Base-by-base conservation (phyloP, 2,113 vertebrate species). In the Lanius ludovicianus region DNA sequence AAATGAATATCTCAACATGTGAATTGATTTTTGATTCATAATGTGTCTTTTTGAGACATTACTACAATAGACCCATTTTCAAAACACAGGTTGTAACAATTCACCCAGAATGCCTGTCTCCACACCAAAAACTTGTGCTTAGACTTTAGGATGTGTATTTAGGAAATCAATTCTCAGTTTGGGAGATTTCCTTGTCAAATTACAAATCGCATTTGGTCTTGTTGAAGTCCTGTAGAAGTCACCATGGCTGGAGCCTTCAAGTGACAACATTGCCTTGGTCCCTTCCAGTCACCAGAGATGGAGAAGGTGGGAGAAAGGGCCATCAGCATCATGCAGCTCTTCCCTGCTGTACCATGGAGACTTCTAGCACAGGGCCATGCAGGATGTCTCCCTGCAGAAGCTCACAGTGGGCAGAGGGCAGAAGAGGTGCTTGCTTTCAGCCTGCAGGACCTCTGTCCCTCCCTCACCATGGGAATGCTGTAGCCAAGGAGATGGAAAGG, bases 21-120 rank as follows among this genome's bases (percentile, higher is more conserved):
- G 63, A 92, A 95, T 90, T 94, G 85, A 95, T 76, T 93, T 90
- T 93, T 93, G 55, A 93, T 92, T 94, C 75, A 62, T 83, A 93
- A 75, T 14, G 6, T 86, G 63, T 73, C 49, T 67, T 76, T 93
- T 22, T 92, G 62, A 94, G 57, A 94, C 93, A 85, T 69, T 0
- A 77, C 65, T 83, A 17, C n/a, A 84, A 79, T 56, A 83, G 42
- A 39, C 25, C 62, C 18, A 67, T 87, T 69, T 79, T 44, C 75
- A 86, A 65, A 88, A 65, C 71, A 57, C 25, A 42, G 30, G 9
- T 82, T 55, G 25, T 71, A 91, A 47, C 30, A 64, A 47, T 68
- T 80, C 50, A 24, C 49, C 53, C 23, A 76, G 70, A 91, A 83
- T 0, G 0, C 37, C 13, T 52, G 35, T 49, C 49, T 85, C 56